Conservation (phyloP, 2,888 invertebrate species). For the Agapetus fuscipes region DNA sequence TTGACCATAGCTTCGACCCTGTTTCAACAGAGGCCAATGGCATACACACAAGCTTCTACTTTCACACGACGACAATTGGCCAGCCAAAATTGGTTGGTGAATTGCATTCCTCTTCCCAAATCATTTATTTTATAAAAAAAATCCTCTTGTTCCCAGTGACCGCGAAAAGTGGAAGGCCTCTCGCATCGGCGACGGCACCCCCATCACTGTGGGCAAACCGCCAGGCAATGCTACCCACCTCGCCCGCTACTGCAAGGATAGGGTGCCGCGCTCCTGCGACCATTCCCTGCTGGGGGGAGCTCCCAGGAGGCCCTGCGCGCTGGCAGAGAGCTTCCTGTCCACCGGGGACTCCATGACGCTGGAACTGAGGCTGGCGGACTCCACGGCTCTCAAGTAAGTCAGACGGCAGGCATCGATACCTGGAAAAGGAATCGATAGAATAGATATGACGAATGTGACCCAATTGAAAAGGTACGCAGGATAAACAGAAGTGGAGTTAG, state of each 20-base stretch:
- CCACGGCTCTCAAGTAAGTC: constrained; percentile 74
- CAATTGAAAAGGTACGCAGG: no score
- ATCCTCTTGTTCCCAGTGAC: constrained; percentile 39
- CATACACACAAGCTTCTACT: no score
- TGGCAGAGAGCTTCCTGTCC: constrained; percentile 76
- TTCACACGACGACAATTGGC: no score
- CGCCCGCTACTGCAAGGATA: constrained; percentile 73
- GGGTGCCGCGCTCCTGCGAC: constrained; percentile 74
- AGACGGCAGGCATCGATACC: background rate
- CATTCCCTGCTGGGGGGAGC: constrained; percentile 53
- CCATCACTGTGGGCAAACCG: constrained; percentile 46
- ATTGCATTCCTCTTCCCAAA: no score
- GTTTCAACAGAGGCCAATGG: no score
- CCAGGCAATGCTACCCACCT: constrained; percentile 66
- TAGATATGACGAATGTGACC: no score
- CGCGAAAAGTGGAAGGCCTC: constrained; percentile 27
- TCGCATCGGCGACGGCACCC: constrained; percentile 36
- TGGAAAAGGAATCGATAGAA: background rate
- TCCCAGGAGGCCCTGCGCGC: constrained; percentile 62
- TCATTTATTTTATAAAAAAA: no score
- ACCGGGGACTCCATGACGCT: constrained; percentile 71
- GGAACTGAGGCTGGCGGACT: constrained; percentile 69
- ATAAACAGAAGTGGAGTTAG: no score
- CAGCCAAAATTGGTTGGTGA: no score
- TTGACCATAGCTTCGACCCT: no score